Percentiles rank a stretch among this genome's conserved stretches.
Conservation (phyloP, 2,888 invertebrate genomes). For the Dynastes tityus region DNA sequence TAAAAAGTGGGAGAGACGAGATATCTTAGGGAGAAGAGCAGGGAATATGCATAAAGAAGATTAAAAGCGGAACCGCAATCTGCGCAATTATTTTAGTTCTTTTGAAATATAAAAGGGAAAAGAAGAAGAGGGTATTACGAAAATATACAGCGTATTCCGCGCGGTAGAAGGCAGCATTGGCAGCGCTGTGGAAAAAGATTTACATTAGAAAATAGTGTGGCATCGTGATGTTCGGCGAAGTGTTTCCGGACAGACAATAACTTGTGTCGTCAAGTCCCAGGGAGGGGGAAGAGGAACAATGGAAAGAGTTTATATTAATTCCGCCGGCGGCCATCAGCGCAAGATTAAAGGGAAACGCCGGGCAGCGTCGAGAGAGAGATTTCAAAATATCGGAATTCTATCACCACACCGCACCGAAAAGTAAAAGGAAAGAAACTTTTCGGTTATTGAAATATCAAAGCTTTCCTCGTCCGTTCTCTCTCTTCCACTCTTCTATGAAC, state of each 20-base stretch:
- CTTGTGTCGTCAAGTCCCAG: slow-evolving; percentile 31
- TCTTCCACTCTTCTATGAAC: background rate
- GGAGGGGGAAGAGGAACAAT: slow-evolving; percentile 18
- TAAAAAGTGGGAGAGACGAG: slow-evolving; percentile 1
- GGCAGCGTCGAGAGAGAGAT: slow-evolving; percentile 11
- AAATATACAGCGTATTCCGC: background rate
- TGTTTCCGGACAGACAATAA: slow-evolving; percentile 38
- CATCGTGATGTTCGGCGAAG: slow-evolving; percentile 33
- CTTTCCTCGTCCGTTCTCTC: background rate
- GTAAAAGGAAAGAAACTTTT: slow-evolving; percentile 30
- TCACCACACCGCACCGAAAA: slow-evolving; percentile 29
- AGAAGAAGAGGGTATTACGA: slow-evolving; percentile 9
- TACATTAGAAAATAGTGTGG: slow-evolving; percentile 43
- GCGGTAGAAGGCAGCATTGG: background rate
- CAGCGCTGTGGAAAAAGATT: slow-evolving; percentile 33
- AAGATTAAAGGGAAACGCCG: slow-evolving; percentile 55
- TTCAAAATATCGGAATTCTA: slow-evolving; percentile 43
- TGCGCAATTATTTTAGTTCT: slow-evolving; percentile 51
- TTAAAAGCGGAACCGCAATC: slow-evolving; percentile 48
- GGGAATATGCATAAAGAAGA: slow-evolving; percentile 41
- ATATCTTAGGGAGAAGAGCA: slow-evolving; percentile 24
- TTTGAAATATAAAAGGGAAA: slow-evolving; percentile 45
- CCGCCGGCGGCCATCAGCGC: slow-evolving; percentile 55
- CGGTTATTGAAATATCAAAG: slow-evolving; percentile 43
- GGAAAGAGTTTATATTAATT: slow-evolving; percentile 56